phyloP scores from a whole-genome alignment of 2,113 vertebrate species.

The Triplophysa tibetana region DNA sequence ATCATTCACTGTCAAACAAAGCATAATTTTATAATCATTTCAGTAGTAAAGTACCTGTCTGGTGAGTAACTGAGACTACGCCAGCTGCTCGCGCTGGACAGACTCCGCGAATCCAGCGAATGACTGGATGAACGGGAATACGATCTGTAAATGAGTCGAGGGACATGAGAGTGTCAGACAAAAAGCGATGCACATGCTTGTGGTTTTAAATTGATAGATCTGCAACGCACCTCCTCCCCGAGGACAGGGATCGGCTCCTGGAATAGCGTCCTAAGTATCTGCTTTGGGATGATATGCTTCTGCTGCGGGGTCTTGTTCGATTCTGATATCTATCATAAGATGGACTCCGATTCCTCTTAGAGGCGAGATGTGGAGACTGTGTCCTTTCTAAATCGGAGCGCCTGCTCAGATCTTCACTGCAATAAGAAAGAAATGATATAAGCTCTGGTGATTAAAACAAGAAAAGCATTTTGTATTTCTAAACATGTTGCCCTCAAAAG shows the following conservation, averaged over 20 bases:
- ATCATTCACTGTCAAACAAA: neutral
- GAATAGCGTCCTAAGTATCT: constrained; percentile 76
- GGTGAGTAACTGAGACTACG: constrained; percentile 85
- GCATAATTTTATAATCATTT: neutral
- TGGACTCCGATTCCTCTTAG: constrained; percentile 15
- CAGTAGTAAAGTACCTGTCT: constrained; percentile 86
- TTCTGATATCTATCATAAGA: constrained; percentile 6
- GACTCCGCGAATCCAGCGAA: constrained; percentile 78
- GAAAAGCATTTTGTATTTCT: too few species aligned
- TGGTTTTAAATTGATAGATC: neutral
- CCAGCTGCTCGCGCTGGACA: constrained; percentile 74
- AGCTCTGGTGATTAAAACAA: neutral
- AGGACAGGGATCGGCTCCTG: constrained; percentile 82
- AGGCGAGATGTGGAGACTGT: neutral
- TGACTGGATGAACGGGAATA: constrained; percentile 85
- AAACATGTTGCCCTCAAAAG: too few species aligned
- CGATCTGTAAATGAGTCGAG: constrained; percentile 72
- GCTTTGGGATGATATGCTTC: constrained; percentile 75
- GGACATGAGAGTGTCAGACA: constrained; percentile 7
- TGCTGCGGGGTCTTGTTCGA: constrained; percentile 68
- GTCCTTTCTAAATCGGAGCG: constrained; percentile 10
- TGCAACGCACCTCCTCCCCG: constrained; percentile 72
- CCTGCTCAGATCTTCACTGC: constrained; percentile 38
- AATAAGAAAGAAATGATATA: neutral
- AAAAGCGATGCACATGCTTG: neutral